Evolutionary conservation across 2,888 invertebrate genomes (phyloP).

Genomic region (Eubasilissa splendida): DNA sequence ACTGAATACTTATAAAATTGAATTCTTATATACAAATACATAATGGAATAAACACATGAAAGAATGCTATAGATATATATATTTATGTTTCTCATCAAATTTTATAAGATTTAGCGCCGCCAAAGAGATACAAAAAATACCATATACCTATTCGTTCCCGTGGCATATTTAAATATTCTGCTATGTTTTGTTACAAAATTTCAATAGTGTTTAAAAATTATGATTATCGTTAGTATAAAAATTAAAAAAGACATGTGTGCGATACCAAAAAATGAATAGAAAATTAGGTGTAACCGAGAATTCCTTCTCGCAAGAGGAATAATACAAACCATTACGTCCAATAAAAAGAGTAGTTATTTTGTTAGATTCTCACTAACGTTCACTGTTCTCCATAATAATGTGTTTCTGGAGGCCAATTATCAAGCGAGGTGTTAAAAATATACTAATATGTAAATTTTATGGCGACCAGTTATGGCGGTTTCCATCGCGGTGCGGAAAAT

Average conservation of each 20-base stretch:
- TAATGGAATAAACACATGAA: too few species aligned
- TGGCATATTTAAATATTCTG: too few species aligned
- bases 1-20: too few species aligned
- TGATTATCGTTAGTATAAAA: too few species aligned
- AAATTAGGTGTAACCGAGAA: conserved; percentile 2
- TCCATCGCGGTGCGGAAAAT: conserved; percentile 25
- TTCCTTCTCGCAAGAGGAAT: conserved; percentile 7
- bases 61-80: too few species aligned
- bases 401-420: conserved; percentile 58
- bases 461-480: conserved; percentile 45
- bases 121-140: too few species aligned
- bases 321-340: conserved; percentile 17
- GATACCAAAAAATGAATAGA: conserved; percentile 3
- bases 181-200: too few species aligned
- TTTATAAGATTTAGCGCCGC: too few species aligned
- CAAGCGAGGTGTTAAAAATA: conserved; percentile 54
- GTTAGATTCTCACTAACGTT: conserved; percentile 22
- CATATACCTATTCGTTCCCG: too few species aligned
- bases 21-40: too few species aligned
- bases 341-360: conserved; percentile 7
- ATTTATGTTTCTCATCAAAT: too few species aligned
- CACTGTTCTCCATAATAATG: conserved; percentile 25
- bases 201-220: too few species aligned
- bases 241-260: not conserved
- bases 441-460: conserved; percentile 57